Conservation (phyloP, 1,140 invertebrate species). For the Heliconius melpomene region DNA sequence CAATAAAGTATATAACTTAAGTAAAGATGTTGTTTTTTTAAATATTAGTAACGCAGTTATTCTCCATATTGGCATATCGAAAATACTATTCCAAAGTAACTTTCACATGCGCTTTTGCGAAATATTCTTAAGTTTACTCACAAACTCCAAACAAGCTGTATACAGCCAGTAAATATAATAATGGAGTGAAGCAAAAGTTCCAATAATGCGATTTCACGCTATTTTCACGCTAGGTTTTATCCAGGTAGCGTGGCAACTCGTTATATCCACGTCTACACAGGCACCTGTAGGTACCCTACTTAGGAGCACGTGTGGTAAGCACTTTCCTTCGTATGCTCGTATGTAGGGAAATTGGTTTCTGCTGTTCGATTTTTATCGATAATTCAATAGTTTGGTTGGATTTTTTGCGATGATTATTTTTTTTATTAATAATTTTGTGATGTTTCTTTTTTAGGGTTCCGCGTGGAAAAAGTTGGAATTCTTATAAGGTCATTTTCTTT, state of each 20-base stretch:
- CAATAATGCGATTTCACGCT: constrained; percentile 51
- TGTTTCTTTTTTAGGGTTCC: not conserved
- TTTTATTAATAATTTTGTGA: not conserved
- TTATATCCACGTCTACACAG: constrained; percentile 26
- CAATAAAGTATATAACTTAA: no score
- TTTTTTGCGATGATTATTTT: not conserved
- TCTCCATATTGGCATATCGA: not conserved
- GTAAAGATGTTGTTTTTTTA: no score
- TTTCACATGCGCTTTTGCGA: constrained; percentile 1
- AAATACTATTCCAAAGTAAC: not conserved
- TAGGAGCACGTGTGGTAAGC: not conserved
- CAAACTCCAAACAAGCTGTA: not conserved
- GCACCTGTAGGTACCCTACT: not conserved
- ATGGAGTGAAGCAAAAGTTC: constrained; percentile 39
- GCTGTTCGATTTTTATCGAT: not conserved
- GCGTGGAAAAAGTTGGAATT: no score
- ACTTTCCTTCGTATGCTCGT: not conserved
- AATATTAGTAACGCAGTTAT: not conserved
- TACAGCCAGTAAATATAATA: constrained; percentile 30
- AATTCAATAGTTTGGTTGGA: not conserved
- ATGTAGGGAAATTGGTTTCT: constrained; percentile 4
- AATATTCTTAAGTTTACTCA: not conserved
- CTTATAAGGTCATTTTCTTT: no score
- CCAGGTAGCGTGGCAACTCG: constrained; percentile 48
- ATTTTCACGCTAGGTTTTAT: constrained; percentile 34